Evolutionary conservation across 2,797 vertebrate genomes (phyloP), one percentile per base, ranked within the genome.

Genomic region (Lophius americanus): DNA sequence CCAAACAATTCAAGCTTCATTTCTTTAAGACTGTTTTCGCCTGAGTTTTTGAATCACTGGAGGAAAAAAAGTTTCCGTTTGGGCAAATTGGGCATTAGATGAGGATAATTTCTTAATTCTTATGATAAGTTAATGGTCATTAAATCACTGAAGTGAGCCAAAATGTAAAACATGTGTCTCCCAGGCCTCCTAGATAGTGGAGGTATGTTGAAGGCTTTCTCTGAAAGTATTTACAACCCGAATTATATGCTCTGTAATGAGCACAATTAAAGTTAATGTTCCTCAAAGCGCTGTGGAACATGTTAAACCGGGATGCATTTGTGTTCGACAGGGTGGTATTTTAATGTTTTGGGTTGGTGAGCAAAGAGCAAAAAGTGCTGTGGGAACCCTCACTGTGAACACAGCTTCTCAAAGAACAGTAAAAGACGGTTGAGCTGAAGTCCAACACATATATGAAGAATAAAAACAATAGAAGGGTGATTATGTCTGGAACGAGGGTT

Each of bases 161-260:
- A 38, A 52, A 46, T 52, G 57, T 48, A 4, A 36, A 35, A 35
- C 65, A 53, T 49, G 52, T 64, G 51, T 75, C 55, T 55, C 42
- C 59, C 37, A 52, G 61, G 61, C 73, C 42, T 12, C 56, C 42
- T 9, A 62, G 67, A 64, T 60, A 68, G 65, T 32, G 58, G 48
- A 63, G 60, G 48, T 14, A 36, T 46, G 56, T 81, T 37, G 13
- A 55, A 39, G 52, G 33, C 66, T 51, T 50, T 79, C 63, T 66
- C 53, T 73, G 43, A 66, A 82, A 70, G 69, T 75, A 85, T 87
- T 86, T 86, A 85, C 76, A 49, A 71, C 73, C 52, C 75, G 60
- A 75, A 84, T 89, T 84, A 85, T 59, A 60, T 52, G 65, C 73
- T 56, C 64, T 79, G 69, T 80, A 88, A 85, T 75, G 78, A 85